Conservation (phyloP, 2,797 vertebrate genomes). For the Sarcoramphus papa region DNA sequence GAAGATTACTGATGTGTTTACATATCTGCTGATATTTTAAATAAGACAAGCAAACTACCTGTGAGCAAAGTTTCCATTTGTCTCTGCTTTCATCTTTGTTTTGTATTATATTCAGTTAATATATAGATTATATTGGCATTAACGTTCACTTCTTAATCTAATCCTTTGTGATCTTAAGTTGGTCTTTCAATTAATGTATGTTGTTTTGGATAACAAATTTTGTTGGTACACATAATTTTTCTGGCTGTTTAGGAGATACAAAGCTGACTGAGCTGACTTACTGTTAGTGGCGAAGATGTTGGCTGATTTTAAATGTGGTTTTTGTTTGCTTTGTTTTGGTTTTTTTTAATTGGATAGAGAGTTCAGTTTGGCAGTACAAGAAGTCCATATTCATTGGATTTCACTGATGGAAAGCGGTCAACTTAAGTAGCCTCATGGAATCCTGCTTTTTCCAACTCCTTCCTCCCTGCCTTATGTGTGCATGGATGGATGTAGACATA, state of each 20-base stretch:
- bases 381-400: background rate
- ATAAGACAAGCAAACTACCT: conserved; percentile 46
- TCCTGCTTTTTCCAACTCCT: background rate
- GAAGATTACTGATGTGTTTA: conserved; percentile 79
- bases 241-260: background rate
- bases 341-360: background rate
- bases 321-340: background rate
- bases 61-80: conserved; percentile 37
- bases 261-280: background rate
- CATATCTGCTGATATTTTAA: conserved; percentile 40
- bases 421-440: background rate
- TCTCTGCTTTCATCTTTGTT: background rate
- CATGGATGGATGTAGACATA: background rate
- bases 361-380: background rate
- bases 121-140: background rate
- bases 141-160: background rate
- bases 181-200: background rate
- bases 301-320: background rate
- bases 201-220: background rate
- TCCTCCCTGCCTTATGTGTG: background rate
- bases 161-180: background rate
- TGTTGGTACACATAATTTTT: background rate
- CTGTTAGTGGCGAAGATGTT: background rate
- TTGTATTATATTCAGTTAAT: background rate
- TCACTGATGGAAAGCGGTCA: background rate